Conservation (phyloP, 1,140 invertebrate species). For the Aphaenogaster floridana region DNA sequence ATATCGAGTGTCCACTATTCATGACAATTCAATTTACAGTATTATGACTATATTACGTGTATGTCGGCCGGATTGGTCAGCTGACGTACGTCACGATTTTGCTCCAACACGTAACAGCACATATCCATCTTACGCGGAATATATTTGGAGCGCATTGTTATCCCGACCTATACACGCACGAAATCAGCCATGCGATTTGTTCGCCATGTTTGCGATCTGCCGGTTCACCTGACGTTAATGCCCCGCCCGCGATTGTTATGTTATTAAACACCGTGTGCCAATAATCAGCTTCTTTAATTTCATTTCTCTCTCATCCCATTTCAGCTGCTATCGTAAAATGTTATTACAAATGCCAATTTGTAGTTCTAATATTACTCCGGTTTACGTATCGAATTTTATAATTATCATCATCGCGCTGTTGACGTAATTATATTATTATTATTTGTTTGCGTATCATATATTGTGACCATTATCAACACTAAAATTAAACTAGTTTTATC, state of each 20-base stretch:
- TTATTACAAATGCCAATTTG: neutral
- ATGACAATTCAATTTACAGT: constrained; percentile 29
- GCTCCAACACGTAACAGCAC: neutral
- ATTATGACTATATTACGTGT: constrained; percentile 26
- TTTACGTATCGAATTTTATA: constrained; percentile 15
- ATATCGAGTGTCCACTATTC: constrained; percentile 29
- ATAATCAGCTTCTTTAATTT: constrained; percentile 46
- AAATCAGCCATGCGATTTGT: constrained; percentile 26
- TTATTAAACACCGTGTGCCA: constrained; percentile 37
- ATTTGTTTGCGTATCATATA: neutral
- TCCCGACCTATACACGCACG: neutral
- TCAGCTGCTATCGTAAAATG: constrained; percentile 5
- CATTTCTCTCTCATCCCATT: neutral
- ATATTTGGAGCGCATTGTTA: constrained; percentile 51
- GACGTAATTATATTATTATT: neutral
- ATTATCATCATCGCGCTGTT: neutral
- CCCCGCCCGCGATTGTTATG: constrained; percentile 36
- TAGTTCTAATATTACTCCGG: constrained; percentile 17
- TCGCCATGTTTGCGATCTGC: constrained; percentile 13
- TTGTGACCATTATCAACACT: neutral
- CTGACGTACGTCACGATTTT: constrained; percentile 47
- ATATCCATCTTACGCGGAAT: constrained; percentile 52
- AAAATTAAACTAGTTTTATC: constrained; percentile 6
- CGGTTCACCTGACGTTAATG: constrained; percentile 16
- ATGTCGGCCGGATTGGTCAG: constrained; percentile 28